Percentiles rank a stretch among this genome's conserved stretches.
Conservation (phyloP, 2,888 invertebrate species). For the Nomada ruficornis region DNA sequence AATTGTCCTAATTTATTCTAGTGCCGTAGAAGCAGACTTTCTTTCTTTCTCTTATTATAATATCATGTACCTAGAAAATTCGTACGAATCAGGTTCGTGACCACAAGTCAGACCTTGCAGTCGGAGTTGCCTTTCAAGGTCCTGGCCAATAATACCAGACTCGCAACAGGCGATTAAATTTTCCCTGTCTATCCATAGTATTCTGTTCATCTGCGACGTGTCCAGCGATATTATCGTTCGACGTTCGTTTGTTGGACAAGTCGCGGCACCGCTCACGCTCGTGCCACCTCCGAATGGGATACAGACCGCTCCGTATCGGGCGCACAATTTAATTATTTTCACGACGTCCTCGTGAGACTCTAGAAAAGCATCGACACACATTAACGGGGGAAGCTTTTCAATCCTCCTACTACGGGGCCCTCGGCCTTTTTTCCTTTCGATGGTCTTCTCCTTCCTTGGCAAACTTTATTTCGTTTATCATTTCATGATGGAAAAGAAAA, state of each 20-base stretch:
- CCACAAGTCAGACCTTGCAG: slow-evolving; percentile 94
- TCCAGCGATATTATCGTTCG: slow-evolving; percentile 95
- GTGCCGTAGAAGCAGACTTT: background rate
- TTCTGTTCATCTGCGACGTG: slow-evolving; percentile 97
- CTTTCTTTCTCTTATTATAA: slow-evolving; percentile 7
- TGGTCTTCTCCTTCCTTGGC: background rate
- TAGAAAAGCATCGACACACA: slow-evolving; percentile 63
- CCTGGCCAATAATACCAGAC: slow-evolving; percentile 97
- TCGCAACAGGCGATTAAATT: slow-evolving; percentile 94
- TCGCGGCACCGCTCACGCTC: slow-evolving; percentile 94
- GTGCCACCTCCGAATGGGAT: slow-evolving; percentile 98
- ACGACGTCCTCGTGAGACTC: slow-evolving; percentile 93
- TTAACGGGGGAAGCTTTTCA: background rate
- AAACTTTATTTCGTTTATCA: too few relatives aligned
- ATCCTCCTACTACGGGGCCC: background rate
- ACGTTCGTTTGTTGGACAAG: slow-evolving; percentile 92
- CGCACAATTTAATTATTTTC: slow-evolving; percentile 91
- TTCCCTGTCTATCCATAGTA: slow-evolving; percentile 96
- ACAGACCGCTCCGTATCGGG: slow-evolving; percentile 90
- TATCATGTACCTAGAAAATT: slow-evolving; percentile 90
- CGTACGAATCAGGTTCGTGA: slow-evolving; percentile 99
- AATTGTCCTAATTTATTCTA: background rate
- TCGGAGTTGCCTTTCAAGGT: slow-evolving; percentile 93
- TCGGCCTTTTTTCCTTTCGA: background rate
- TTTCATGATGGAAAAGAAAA: background rate